Percentiles rank a stretch among this genome's conserved stretches.
phyloP scores from a whole-genome alignment of 2,113 vertebrate species.

The Trichomycterus rosablanca region DNA sequence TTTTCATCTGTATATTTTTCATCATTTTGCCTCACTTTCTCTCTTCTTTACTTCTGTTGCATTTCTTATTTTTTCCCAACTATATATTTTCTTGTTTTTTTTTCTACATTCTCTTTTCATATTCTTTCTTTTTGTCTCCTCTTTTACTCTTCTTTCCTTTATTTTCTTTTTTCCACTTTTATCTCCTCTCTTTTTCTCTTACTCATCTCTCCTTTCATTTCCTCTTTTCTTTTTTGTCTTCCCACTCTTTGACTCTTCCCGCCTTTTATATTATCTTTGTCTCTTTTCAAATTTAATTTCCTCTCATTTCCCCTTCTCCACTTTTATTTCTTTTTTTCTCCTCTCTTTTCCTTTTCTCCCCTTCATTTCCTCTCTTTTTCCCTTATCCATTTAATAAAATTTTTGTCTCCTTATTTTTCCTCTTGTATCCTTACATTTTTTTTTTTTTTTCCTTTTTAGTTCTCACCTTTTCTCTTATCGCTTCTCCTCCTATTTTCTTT shows the following conservation, averaged over 20 bases:
- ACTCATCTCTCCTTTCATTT: too few relatives aligned
- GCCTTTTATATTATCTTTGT: neutral
- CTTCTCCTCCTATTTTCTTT: neutral
- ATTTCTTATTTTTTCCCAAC: neutral
- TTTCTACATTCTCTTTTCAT: too few relatives aligned
- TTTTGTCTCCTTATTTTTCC: neutral
- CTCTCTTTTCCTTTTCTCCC: neutral
- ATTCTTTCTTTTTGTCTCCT: neutral
- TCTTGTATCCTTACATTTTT: neutral
- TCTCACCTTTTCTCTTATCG: slow-evolving; percentile 3
- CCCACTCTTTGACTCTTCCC: too few relatives aligned
- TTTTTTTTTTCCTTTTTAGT: neutral
- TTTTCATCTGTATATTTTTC: too few relatives aligned
- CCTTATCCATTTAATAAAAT: too few relatives aligned
- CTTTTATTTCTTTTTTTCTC: too few relatives aligned
- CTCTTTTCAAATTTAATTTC: neutral
- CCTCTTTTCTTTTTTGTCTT: too few relatives aligned
- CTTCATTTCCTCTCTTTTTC: neutral
- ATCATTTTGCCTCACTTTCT: too few relatives aligned
- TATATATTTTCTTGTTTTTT: too few relatives aligned
- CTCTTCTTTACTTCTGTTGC: too few relatives aligned
- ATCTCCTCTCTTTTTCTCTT: neutral
- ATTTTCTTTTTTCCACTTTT: neutral
- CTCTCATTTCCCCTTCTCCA: too few relatives aligned
- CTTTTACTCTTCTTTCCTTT: too few relatives aligned